phyloP scores from a whole-genome alignment of 2,888 invertebrate genomes.

The Pristionchus mayeri region DNA sequence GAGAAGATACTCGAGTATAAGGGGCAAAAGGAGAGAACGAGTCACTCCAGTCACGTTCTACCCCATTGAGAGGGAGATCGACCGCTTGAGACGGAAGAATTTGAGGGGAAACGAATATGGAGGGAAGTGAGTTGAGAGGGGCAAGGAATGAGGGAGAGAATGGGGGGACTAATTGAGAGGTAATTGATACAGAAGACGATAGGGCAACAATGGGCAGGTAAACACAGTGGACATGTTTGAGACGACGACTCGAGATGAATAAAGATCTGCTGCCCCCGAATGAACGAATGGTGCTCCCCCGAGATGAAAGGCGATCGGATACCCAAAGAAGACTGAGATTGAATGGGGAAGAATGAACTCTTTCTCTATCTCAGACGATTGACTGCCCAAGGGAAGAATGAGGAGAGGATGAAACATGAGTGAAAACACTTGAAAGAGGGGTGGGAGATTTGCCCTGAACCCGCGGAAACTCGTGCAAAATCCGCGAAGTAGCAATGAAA shows the following conservation, averaged over 20 bases:
- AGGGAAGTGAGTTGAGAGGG: no score
- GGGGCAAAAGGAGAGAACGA: background rate
- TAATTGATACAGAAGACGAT: constrained; percentile 39
- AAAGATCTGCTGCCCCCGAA: constrained; percentile 29
- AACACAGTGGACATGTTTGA: background rate
- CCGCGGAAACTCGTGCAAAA: constrained; percentile 18
- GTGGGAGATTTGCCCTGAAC: background rate
- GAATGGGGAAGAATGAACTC: constrained; percentile 27
- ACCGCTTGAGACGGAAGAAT: constrained; percentile 5
- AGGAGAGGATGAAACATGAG: constrained; percentile 12
- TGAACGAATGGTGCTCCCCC: background rate
- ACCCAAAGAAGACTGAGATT: constrained; percentile 37
- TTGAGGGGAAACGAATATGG: constrained; percentile 31
- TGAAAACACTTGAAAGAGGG: background rate
- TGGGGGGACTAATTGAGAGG: constrained; percentile 28
- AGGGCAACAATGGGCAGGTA: constrained; percentile 12
- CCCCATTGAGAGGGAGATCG: constrained; percentile 1
- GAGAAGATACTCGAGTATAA: constrained; percentile 2
- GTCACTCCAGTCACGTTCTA: constrained; percentile 44
- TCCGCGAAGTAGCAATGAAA: background rate
- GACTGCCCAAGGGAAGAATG: background rate
- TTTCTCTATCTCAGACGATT: background rate
- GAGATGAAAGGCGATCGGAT: constrained; percentile 17
- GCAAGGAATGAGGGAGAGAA: constrained; percentile 1
- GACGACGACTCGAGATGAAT: background rate